Evolutionary conservation across 2,113 vertebrate genomes (phyloP).

Genomic region (Garra rufa): DNA sequence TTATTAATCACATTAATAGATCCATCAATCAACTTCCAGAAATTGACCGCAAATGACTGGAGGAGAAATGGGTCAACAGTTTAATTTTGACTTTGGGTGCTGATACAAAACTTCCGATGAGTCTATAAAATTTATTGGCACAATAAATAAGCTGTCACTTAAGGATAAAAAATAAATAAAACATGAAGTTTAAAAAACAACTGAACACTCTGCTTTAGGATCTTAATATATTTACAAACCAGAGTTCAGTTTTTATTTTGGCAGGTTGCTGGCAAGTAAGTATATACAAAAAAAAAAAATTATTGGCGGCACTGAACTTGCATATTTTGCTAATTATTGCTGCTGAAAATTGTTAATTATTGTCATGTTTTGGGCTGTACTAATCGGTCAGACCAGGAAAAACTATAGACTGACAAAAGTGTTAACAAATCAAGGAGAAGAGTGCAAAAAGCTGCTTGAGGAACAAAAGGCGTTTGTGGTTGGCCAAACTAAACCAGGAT

Average conservation of each 20-base stretch:
- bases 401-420: too few relatives aligned
- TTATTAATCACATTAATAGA: constrained; percentile 50
- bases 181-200: background rate
- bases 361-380: too few relatives aligned
- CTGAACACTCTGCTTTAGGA: background rate
- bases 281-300: too few relatives aligned
- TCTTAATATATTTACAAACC: background rate
- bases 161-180: background rate
- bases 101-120: background rate
- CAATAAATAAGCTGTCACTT: background rate
- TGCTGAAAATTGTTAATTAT: too few relatives aligned
- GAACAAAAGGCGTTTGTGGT: too few relatives aligned
- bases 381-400: too few relatives aligned
- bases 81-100: background rate
- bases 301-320: too few relatives aligned
- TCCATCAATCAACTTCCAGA: constrained; percentile 35
- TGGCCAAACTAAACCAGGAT: too few relatives aligned
- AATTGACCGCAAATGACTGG: constrained; percentile 6
- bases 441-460: too few relatives aligned
- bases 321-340: too few relatives aligned
- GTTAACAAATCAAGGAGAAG: too few relatives aligned
- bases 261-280: too few relatives aligned
- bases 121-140: background rate
- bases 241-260: background rate
- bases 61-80: background rate